These are phyloP conservation scores for Solenodon paradoxus DNA, from an alignment of 2,113 vertebrate genomes.

Conservation along the genomic window DNA sequence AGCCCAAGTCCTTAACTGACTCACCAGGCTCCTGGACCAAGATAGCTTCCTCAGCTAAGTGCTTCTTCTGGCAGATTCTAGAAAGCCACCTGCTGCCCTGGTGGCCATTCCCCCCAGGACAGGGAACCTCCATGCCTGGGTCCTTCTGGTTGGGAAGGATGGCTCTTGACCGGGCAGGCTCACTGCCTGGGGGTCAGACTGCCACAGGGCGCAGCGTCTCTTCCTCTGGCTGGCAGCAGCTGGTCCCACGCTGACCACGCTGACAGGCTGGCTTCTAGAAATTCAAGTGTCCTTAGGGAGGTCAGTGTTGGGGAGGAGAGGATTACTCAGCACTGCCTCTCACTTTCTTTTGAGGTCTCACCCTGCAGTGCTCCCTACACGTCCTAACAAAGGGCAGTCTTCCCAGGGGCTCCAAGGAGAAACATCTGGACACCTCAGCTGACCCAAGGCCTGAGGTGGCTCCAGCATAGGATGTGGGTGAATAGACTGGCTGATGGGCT, in stretches of 20 bases:
- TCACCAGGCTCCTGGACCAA: neutral
- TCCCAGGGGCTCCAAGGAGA: neutral
- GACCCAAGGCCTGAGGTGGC: neutral
- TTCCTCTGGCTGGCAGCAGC: neutral
- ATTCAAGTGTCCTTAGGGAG: neutral
- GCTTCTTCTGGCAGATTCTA: neutral
- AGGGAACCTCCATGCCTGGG: neutral
- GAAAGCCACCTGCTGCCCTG: neutral
- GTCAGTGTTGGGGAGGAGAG: no score
- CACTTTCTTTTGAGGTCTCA: neutral
- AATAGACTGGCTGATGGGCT: neutral
- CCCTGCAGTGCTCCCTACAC: neutral
- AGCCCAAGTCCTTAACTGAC: neutral
- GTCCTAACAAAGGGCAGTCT: neutral
- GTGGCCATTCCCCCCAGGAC: rapidly evolving
- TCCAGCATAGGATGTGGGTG: neutral
- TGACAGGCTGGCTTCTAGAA: neutral
- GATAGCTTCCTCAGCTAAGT: neutral
- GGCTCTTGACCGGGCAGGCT: neutral
- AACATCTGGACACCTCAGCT: neutral
- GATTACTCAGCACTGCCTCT: neutral
- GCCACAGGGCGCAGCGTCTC: neutral
- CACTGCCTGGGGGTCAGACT: neutral
- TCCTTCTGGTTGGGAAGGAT: neutral
- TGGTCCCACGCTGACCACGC: no score